These are phyloP conservation scores for Xiphorhynchus elegans DNA, from an alignment of 2,113 vertebrate genomes.

Conservation along the genomic window DNA sequence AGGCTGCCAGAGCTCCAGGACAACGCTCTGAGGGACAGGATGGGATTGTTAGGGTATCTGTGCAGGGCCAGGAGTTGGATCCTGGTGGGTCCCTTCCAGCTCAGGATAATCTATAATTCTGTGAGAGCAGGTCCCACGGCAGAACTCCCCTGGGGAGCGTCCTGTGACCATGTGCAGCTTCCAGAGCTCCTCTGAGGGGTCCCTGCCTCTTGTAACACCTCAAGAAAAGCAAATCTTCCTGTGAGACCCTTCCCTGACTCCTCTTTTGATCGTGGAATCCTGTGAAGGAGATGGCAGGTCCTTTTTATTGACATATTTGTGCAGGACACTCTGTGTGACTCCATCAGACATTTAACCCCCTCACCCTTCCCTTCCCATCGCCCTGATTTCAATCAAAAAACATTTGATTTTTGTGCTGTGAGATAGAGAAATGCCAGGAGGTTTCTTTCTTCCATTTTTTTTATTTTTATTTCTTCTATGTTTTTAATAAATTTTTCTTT, in stretches of 20 bases:
- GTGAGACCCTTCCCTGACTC: not conserved
- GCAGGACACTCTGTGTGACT: not conserved
- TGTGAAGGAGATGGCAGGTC: not conserved
- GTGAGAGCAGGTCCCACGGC: not conserved
- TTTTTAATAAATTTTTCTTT: slow-evolving; percentile 68
- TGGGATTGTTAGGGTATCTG: not conserved
- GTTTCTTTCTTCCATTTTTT: not conserved
- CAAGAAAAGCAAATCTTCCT: not conserved
- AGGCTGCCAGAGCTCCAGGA: not conserved
- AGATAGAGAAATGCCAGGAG: not conserved
- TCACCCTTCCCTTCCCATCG: not conserved
- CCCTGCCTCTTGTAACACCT: not conserved
- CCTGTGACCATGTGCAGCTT: not conserved
- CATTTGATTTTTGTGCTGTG: not conserved
- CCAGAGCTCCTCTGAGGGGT: not conserved
- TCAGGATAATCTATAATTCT: not conserved
- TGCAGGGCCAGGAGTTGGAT: rapidly evolving
- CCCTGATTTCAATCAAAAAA: not conserved
- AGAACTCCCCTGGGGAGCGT: not conserved
- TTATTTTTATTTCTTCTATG: too few species aligned
- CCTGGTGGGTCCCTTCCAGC: not conserved
- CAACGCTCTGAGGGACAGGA: not conserved
- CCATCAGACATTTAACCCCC: not conserved
- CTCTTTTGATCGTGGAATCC: not conserved
- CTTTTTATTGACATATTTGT: not conserved